Base-by-base conservation (phyloP, 2,113 vertebrate species). In the Sander vitreus region DNA sequence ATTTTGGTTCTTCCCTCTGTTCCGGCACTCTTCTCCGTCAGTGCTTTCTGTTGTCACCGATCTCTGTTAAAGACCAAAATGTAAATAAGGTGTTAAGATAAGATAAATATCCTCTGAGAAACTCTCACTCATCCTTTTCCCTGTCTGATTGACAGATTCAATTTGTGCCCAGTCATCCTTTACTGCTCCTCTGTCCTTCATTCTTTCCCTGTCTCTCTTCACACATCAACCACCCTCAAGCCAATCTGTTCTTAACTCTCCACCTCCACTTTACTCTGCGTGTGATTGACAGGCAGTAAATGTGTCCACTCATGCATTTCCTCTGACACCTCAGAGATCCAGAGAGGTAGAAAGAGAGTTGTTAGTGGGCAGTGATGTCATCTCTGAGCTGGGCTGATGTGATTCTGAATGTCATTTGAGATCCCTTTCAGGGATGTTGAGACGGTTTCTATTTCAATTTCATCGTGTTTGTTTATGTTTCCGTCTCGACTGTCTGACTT, bases 311-410 rank as follows among this genome's bases (percentile, higher is more conserved):
- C 65, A 45, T 66, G 81, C 67, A 1, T 83, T 68, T 77, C 63
- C 63, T 60, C 4, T 2, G 25, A 21, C 19, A 68, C 71, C 74
- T 45, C 27, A 4, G 71, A 77, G 84, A 65, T n/a, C 2, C 10
- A 13, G 13, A 74, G n/a, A n/a, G 30, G 13, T 27, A 76, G 48
- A 67, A n/a, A n/a, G 53, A 74, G 55, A 57, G 75, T 83, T 75
- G 48, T 82, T 77, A 77, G 67, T 33, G 64, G 59, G 85, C 53
- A 5, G 43, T 89, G 88, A 84, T 78, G 74, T 88, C 78, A 77
- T 7, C 39, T 57, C 36, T 50, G 16, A 62, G 3, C 50, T 25
- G 36, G 2, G 43, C 48, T 18, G 58, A 58, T 30, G 39, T 43
- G 9, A 43, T 43, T 43, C 8, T 10, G 39, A 43, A 43, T 43